A percentile compares a stretch with the other conserved stretches of the same genome.
phyloP scores from a whole-genome alignment of 1,140 invertebrate species.

The Leptoteleia sp. region DNA sequence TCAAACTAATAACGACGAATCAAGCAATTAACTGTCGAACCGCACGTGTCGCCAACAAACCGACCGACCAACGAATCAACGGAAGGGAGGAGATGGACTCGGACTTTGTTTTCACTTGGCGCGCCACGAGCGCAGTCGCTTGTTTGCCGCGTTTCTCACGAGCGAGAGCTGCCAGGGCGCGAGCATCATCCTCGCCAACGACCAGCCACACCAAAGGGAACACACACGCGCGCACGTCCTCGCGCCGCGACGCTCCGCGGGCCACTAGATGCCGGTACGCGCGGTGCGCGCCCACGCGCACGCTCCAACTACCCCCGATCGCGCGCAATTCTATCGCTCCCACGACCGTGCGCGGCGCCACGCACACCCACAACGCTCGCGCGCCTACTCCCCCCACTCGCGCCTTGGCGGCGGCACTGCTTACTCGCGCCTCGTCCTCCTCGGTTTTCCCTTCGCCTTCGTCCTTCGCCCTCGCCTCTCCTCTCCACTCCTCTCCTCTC shows the following conservation, averaged over 20 bases:
- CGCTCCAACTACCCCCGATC: conserved; percentile 20
- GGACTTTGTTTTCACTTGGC: conserved; percentile 27
- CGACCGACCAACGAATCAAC: neutral
- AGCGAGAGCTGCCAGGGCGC: conserved; percentile 51
- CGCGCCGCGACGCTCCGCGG: conserved; percentile 41
- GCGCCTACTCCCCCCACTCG: conserved; percentile 20
- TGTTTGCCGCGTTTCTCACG: conserved; percentile 37
- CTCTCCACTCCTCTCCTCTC: no score
- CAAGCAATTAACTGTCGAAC: conserved; percentile 11
- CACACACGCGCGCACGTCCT: conserved; percentile 9
- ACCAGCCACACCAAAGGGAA: conserved; percentile 9
- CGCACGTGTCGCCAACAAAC: conserved; percentile 1
- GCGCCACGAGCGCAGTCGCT: conserved; percentile 9
- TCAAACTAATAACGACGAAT: conserved; percentile 16
- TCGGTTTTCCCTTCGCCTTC: no score
- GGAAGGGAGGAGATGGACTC: neutral
- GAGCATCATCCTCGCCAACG: conserved; percentile 58
- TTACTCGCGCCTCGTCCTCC: no score
- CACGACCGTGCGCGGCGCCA: conserved; percentile 21
- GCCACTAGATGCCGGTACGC: conserved; percentile 27
- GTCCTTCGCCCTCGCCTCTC: no score
- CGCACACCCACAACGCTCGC: conserved; percentile 22
- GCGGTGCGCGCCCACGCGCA: conserved; percentile 29
- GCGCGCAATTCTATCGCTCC: conserved; percentile 1
- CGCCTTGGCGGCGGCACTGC: neutral